These are phyloP conservation scores for Upupa epops DNA, from an alignment of 2,113 vertebrate genomes.

Conservation along the genomic window DNA sequence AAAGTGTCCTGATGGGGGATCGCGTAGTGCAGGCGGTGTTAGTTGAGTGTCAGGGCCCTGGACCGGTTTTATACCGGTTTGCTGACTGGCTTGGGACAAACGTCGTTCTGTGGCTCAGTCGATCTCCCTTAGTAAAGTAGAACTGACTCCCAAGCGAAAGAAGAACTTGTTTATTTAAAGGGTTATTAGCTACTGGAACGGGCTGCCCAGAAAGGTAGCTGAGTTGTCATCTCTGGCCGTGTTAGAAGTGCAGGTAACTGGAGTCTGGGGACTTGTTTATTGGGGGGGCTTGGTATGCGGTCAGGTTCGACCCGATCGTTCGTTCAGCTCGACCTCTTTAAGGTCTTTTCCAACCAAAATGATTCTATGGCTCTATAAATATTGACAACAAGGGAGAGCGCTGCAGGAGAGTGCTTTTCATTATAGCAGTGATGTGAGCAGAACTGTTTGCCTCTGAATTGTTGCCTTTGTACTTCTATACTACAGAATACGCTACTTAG, in stretches of 20 bases:
- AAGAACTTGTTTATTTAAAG: too few species aligned
- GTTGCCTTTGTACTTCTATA: rapidly evolving
- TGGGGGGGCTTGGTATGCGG: too few species aligned
- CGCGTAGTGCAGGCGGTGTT: neutral
- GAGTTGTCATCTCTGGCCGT: too few species aligned
- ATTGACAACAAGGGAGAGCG: neutral
- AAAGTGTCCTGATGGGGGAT: too few species aligned
- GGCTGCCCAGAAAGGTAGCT: too few species aligned
- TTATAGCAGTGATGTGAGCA: rapidly evolving
- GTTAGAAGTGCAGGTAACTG: too few species aligned
- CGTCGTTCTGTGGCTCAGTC: neutral
- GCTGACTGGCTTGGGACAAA: neutral
- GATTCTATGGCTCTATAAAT: neutral
- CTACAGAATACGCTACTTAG: neutral
- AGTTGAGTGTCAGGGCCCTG: rapidly evolving
- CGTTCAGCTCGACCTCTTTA: too few species aligned
- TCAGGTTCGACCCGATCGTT: too few species aligned
- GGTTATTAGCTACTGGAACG: too few species aligned
- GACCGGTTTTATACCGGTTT: neutral
- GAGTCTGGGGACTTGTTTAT: too few species aligned
- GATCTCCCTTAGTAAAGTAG: neutral
- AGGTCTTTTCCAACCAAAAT: too few species aligned
- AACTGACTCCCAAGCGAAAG: neutral
- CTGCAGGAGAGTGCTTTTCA: neutral
- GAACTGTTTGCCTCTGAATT: neutral